phyloP scores from a whole-genome alignment of 2,888 invertebrate species.

The Augiades crinisus region DNA sequence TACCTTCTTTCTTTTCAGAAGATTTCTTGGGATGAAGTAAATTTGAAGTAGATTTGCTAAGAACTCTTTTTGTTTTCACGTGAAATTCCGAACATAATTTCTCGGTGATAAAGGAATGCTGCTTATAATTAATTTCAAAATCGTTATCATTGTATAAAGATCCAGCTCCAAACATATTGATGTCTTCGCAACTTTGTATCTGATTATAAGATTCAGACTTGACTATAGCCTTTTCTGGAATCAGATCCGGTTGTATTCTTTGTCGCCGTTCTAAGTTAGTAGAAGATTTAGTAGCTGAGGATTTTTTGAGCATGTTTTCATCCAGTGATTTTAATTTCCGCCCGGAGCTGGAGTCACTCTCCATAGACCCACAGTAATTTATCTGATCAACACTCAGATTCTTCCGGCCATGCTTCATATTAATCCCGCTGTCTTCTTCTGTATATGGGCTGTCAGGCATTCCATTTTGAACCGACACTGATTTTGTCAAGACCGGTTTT shows the following conservation, averaged over 20 bases:
- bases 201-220: slow-evolving; percentile 77
- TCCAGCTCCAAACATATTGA: slow-evolving; percentile 78
- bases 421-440: slow-evolving; percentile 66
- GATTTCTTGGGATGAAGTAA: slow-evolving; percentile 81
- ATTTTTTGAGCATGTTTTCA: slow-evolving; percentile 75
- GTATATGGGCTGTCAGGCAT: slow-evolving; percentile 68
- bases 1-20: slow-evolving; percentile 73
- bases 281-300: slow-evolving; percentile 69
- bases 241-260: slow-evolving; percentile 76
- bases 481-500: slow-evolving; percentile 73
- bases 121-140: slow-evolving; percentile 78
- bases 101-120: slow-evolving; percentile 85
- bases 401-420: slow-evolving; percentile 73
- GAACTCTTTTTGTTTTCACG: slow-evolving; percentile 84
- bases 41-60: slow-evolving; percentile 84
- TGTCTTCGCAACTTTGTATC: slow-evolving; percentile 78
- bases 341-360: slow-evolving; percentile 74
- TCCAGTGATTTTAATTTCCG: slow-evolving; percentile 73
- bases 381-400: slow-evolving; percentile 78
- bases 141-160: slow-evolving; percentile 80
- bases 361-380: slow-evolving; percentile 77
- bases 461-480: slow-evolving; percentile 77
- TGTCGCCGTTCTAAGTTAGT: slow-evolving; percentile 73
- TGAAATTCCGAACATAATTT: slow-evolving; percentile 86
- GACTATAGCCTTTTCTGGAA: slow-evolving; percentile 73